These are phyloP conservation scores for Forbesichthys agassizii DNA, from an alignment of 2,113 vertebrate species.

Conservation along the genomic window DNA sequence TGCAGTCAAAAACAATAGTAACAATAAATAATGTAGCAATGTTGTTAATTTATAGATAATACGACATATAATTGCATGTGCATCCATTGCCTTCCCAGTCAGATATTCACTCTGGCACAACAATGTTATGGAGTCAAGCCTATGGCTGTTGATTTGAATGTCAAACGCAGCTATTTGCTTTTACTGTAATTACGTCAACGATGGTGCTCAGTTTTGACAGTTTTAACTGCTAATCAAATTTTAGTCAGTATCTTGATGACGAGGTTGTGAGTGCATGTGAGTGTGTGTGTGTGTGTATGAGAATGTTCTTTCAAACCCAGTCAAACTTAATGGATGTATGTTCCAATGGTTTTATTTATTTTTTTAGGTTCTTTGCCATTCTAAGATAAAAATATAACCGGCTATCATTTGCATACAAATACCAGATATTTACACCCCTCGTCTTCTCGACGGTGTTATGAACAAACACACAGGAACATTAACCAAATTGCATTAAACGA, in stretches of 20 bases:
- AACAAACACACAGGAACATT: slow-evolving; percentile 27
- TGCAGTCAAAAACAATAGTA: no score
- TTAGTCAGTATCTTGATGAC: neutral
- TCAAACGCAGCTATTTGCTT: no score
- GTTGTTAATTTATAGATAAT: slow-evolving; percentile 17
- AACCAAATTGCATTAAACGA: slow-evolving; percentile 39
- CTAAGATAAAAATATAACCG: slow-evolving; percentile 57
- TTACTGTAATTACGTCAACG: no score
- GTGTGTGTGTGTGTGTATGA: neutral
- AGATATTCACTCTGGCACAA: no score
- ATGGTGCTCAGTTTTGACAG: no score
- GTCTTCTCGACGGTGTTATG: slow-evolving; percentile 48
- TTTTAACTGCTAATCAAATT: no score
- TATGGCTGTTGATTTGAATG: no score
- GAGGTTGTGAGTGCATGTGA: neutral
- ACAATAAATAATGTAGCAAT: neutral
- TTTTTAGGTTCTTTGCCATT: slow-evolving; percentile 45
- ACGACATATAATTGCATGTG: no score
- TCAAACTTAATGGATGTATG: slow-evolving; percentile 39
- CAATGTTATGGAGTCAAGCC: no score
- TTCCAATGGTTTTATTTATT: neutral
- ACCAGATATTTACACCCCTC: slow-evolving; percentile 53
- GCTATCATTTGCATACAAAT: slow-evolving; percentile 74
- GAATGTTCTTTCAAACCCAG: neutral
- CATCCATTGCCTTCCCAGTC: no score